A percentile compares a stretch with the other conserved stretches of the same genome.
Evolutionary conservation across 1,140 invertebrate species (phyloP).

Genomic region (Alviniconcha marisindica): DNA sequence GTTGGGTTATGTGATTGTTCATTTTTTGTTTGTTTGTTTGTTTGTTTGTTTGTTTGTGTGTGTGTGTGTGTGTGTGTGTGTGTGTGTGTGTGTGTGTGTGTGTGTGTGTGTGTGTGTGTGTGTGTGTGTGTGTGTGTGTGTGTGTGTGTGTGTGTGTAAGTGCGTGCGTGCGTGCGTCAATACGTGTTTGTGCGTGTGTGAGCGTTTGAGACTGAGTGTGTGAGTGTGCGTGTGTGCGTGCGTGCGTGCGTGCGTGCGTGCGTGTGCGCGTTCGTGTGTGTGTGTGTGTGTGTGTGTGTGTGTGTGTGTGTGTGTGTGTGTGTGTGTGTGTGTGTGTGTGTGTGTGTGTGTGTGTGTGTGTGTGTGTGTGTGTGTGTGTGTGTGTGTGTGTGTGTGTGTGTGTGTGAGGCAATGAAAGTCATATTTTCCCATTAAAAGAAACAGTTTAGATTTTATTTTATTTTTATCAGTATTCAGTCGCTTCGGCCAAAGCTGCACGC

Average conservation of each 20-base stretch:
- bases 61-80: not conserved
- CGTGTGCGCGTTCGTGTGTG: not conserved
- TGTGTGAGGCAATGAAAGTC: not conserved
- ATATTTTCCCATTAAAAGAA: too few species aligned
- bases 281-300: not conserved
- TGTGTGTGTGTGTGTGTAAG: conserved; percentile 12
- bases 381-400: not conserved
- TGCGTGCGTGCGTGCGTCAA: not conserved
- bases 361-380: conserved; percentile 8
- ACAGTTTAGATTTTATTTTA: too few species aligned
- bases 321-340: not conserved
- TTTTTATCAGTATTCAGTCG: too few species aligned
- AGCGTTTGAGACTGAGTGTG: conserved; percentile 10
- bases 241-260: not conserved
- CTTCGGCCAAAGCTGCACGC: too few species aligned
- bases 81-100: conserved; percentile 8
- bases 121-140: conserved; percentile 17
- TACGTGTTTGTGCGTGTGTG: conserved; percentile 26
- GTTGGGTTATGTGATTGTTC: too few species aligned
- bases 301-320: conserved; percentile 3
- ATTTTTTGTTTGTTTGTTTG: too few species aligned
- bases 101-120: conserved; percentile 6
- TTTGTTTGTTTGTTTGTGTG: not conserved
- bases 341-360: not conserved
- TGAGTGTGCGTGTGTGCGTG: conserved; percentile 19